phyloP scores from a whole-genome alignment of 2,113 vertebrate genomes.

The Channa argus region DNA sequence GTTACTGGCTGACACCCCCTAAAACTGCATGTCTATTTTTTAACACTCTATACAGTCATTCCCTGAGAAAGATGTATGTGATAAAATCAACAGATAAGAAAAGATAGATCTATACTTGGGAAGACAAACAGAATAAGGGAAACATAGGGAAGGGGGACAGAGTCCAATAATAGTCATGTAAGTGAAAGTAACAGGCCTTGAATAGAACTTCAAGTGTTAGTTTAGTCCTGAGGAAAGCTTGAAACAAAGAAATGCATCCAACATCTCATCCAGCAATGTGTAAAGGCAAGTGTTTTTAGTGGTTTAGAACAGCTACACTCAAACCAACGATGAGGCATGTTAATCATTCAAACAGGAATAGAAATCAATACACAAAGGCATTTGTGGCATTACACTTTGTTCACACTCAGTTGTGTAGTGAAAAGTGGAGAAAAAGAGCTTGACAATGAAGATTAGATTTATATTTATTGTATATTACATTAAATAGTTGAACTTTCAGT shows the following conservation, averaged over 20 bases:
- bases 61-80: constrained; percentile 27
- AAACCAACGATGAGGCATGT: not conserved
- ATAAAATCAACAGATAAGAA: constrained; percentile 35
- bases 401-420: not conserved
- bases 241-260: not conserved
- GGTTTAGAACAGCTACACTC: not conserved
- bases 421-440: not conserved
- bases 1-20: constrained; percentile 30
- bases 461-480: too few species aligned
- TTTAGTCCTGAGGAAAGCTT: not conserved
- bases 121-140: not conserved
- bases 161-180: not conserved
- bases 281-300: not conserved
- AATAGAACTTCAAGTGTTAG: not conserved
- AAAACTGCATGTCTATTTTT: constrained; percentile 26
- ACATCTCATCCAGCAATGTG: not conserved
- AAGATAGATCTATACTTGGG: constrained; percentile 19
- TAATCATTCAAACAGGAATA: not conserved
- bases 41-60: constrained; percentile 21
- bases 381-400: not conserved
- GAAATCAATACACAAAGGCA: not conserved
- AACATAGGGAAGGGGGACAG: not conserved
- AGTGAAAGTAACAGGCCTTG: not conserved
- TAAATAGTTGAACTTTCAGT: too few species aligned
- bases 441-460: too few species aligned